Evolutionary conservation across 2,888 invertebrate species (phyloP), one percentile per base, ranked within the genome.

Genomic region (Pollenia amentaria): DNA sequence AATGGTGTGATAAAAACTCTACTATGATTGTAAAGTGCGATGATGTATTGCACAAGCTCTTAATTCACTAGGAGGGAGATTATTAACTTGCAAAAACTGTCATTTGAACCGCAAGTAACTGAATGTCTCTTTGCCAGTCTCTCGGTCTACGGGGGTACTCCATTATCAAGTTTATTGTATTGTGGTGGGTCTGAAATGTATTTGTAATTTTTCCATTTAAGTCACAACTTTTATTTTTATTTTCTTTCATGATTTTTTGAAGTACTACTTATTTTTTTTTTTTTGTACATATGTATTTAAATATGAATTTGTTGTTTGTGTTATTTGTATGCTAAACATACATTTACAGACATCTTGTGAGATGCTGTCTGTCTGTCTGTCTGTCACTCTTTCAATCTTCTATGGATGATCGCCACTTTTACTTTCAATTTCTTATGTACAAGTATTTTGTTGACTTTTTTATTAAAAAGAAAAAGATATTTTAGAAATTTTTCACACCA

Each of bases 401-500:
- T 69, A 44, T 10, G 42, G 12, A 3, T 51, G 73, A 57, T 65
- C 57, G 8, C 67, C 46, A 76, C 82, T 82, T 69, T 69, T 75
- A 82, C 82, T 82, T 82, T 76, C 62, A 76, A 70, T 82, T 62
- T 64, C 12, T 51, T 40, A 53, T 16, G 38, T 18, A 29, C 29
- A 6, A 29, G 29, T 29, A 29, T 29, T 73, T 55, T 53, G 64
- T 57, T 73, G 44, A 55, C 8, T 67, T 48, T 57, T 51, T 44
- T 46, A 21, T 7, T n/a, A 38, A 40, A 16, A 11, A 29, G 6
- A 55, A 55, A 29, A 16, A 44, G 51, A 60, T 40, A 6, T 65
- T 55, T 57, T 51, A 18, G 65, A 62, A 82, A 69, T 12, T 73
- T 57, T 75, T 81, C 73, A 73, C 75, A 75, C 51, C 44, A 38